phyloP scores from a whole-genome alignment of 30 jellyfish, hydroid and myxozoan species.

The Rhopilema esculentum region DNA sequence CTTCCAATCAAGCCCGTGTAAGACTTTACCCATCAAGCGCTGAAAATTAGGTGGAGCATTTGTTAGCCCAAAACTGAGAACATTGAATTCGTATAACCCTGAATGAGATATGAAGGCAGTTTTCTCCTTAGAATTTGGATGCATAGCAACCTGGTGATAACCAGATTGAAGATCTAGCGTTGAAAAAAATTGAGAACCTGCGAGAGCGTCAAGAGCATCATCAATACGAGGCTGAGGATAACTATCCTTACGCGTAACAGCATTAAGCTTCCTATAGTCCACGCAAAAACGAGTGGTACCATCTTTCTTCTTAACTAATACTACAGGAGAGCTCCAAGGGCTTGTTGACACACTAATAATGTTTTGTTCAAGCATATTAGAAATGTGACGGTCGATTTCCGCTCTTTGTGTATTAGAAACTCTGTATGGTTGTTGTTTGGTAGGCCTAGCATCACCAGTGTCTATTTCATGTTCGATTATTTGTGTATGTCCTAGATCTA shows the following conservation, averaged over 20 bases:
- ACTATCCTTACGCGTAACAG: constrained; percentile 45
- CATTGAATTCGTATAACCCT: too few species aligned
- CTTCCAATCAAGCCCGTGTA: too few species aligned
- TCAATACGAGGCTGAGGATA: constrained; percentile 42
- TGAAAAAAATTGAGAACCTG: constrained; percentile 27
- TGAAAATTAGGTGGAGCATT: too few species aligned
- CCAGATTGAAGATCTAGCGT: constrained; percentile 60
- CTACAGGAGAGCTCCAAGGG: constrained; percentile 68
- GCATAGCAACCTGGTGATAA: too few species aligned
- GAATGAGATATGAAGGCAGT: too few species aligned
- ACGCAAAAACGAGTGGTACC: constrained; percentile 60
- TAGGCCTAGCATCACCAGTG: too few species aligned
- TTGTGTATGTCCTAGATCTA: too few species aligned
- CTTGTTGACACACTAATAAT: constrained; percentile 22
- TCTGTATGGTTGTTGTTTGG: constrained; percentile 21
- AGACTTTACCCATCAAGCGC: too few species aligned
- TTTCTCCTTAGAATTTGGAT: too few species aligned
- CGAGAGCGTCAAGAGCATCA: constrained; percentile 38
- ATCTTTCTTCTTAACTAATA: constrained; percentile 52
- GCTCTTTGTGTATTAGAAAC: constrained; percentile 18
- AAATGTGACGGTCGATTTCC: constrained; percentile 1
- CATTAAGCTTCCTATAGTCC: constrained; percentile 40
- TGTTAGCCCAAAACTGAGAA: too few species aligned
- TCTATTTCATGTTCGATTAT: too few species aligned
- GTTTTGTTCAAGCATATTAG: constrained; percentile 40